Percentiles rank a stretch among this genome's conserved stretches.
phyloP scores from a whole-genome alignment of 2,888 invertebrate species.

The Trichogramma evanescens region DNA sequence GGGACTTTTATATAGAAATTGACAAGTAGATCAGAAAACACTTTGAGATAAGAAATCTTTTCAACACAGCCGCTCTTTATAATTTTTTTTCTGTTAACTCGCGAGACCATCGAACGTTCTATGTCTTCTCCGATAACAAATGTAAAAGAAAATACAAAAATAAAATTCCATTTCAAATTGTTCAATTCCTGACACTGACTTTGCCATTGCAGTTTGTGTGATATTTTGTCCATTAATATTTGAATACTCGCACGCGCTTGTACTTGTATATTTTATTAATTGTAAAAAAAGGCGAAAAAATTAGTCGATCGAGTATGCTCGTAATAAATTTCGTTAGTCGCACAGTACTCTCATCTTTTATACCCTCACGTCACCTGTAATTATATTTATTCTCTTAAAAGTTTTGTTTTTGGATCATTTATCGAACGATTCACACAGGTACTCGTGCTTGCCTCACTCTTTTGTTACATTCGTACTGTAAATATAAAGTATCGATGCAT shows the following conservation, averaged over 20 bases:
- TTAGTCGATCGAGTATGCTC: too few species aligned
- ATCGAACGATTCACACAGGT: slow-evolving; percentile 22
- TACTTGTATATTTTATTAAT: too few species aligned
- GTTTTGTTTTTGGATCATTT: slow-evolving; percentile 11
- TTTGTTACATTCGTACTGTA: slow-evolving; percentile 3
- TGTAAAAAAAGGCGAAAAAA: too few species aligned
- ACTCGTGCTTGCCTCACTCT: slow-evolving; percentile 9
- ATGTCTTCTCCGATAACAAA: neutral
- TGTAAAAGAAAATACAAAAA: neutral
- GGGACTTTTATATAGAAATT: slow-evolving; percentile 38
- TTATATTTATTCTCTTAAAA: neutral
- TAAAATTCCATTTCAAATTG: neutral
- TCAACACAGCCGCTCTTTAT: neutral
- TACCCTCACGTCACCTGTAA: slow-evolving; percentile 4
- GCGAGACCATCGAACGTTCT: neutral
- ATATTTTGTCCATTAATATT: too few species aligned
- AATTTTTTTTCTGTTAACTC: neutral
- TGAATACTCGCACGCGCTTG: too few species aligned
- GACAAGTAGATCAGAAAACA: slow-evolving; percentile 39
- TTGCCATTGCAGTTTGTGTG: slow-evolving; percentile 12
- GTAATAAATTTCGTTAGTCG: too few species aligned
- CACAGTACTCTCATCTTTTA: slow-evolving; percentile 7
- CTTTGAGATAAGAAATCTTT: slow-evolving; percentile 8
- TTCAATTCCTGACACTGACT: slow-evolving; percentile 17
- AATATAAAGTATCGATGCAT: too few species aligned